Percentiles rank a stretch among this genome's conserved stretches.
Evolutionary conservation across 2,113 vertebrate species (phyloP).

Genomic region (Deroptyus accipitrinus): DNA sequence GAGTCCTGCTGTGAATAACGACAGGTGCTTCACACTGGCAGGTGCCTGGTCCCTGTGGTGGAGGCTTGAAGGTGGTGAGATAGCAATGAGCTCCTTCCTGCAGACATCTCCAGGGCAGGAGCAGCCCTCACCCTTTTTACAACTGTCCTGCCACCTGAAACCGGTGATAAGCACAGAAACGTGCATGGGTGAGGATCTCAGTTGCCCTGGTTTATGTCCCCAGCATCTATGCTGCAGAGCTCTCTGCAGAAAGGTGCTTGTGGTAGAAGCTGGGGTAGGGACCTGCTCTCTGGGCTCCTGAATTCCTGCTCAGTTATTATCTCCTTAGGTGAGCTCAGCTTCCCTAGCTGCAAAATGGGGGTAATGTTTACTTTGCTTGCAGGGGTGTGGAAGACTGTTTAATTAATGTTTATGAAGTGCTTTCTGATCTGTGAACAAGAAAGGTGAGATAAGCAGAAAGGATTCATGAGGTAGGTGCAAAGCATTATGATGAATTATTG

Average conservation of each 20-base stretch:
- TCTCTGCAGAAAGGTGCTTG: neutral
- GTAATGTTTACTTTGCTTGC: slow-evolving; percentile 21
- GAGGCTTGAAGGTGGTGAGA: neutral
- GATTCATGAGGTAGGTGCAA: neutral
- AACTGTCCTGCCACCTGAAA: neutral
- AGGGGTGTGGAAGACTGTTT: slow-evolving; percentile 37
- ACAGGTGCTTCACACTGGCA: neutral
- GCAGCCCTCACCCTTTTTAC: neutral
- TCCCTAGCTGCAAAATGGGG: neutral
- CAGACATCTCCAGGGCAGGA: neutral
- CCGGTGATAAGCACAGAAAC: neutral
- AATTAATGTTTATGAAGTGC: slow-evolving; percentile 48
- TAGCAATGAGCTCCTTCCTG: neutral
- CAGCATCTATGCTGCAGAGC: rapidly evolving
- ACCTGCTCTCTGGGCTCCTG: neutral
- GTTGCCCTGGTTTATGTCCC: neutral
- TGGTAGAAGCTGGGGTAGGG: neutral
- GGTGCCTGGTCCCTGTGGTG: neutral
- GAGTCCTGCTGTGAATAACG: slow-evolving; percentile 2
- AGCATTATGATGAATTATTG: neutral
- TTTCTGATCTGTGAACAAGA: slow-evolving; percentile 27
- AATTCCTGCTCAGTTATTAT: neutral
- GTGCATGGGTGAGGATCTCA: neutral
- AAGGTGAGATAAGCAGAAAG: neutral
- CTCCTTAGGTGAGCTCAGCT: slow-evolving; percentile 8